Evolutionary conservation across 2,797 vertebrate genomes (phyloP).

Genomic region (Acipenser oxyrinchus): DNA sequence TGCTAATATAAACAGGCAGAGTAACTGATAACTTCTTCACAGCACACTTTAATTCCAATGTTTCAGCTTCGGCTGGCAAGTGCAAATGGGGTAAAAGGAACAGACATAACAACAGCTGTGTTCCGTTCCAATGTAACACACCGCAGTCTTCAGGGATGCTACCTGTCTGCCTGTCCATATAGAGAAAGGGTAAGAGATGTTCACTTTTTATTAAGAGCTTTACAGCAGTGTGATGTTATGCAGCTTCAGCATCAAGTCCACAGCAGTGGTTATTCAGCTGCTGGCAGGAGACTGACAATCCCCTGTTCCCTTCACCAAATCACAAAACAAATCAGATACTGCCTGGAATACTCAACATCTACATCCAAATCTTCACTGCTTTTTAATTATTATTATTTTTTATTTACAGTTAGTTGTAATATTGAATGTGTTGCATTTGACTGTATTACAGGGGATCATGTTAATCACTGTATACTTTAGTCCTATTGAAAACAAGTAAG

Average conservation of each 20-base stretch:
- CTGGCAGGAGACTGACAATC: not conserved
- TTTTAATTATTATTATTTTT: no score
- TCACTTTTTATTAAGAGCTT: constrained; percentile 64
- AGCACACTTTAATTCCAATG: constrained; percentile 45
- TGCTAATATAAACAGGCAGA: constrained; percentile 61
- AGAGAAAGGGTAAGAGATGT: constrained; percentile 26
- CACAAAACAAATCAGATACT: not conserved
- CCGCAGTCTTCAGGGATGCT: constrained; percentile 50
- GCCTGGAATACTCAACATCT: no score
- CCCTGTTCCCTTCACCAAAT: not conserved
- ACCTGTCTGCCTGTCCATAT: constrained; percentile 32
- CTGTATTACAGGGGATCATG: no score
- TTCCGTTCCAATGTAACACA: constrained; percentile 57
- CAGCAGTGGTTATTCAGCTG: not conserved
- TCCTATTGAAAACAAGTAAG: no score
- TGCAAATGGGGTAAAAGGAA: constrained; percentile 63
- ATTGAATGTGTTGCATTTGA: no score
- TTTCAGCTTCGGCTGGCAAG: constrained; percentile 34
- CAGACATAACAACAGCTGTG: constrained; percentile 68
- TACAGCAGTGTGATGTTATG: constrained; percentile 27
- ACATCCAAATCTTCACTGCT: no score
- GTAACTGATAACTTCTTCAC: constrained; percentile 55
- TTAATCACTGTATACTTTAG: no score
- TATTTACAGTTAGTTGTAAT: no score
- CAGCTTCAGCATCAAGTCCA: not conserved